Base-by-base conservation (phyloP, 2,888 invertebrate species). In the Malthinus flaveolus region DNA sequence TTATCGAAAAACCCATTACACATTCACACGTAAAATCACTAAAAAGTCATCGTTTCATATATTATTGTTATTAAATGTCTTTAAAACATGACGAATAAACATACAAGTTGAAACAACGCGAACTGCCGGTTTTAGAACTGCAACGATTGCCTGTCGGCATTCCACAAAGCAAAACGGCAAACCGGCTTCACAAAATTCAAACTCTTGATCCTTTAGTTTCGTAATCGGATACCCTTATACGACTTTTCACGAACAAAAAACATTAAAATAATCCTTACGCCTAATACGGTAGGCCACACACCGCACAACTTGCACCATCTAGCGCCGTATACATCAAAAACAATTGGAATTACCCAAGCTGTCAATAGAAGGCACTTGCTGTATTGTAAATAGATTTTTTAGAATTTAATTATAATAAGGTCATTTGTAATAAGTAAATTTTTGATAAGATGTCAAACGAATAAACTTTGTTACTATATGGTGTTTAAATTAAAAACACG, bases 161-260 rank as follows among this genome's bases (percentile, higher is more conserved):
- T 58, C 56, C 56, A 49, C 50, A 51, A 56, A 56, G 39, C 50
- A 56, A 56, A 56, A 23, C 23, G 23, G 23, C 23, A 23, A 23
- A 42, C 56, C 56, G 56, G 56, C 56, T 56, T 47, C 45, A 56
- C 47, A 37, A 51, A 56, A 47, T 51, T 56, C 51, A 50, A 56
- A 54, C 39, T 39, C 46, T 36, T 45, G 23, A 23, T 23, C 23
- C 23, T 23, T 23, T 23, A 42, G 23, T 23, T 13, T 15, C 39
- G 15, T 13, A 42, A n/a, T 23, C 5, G 39, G 13, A 13, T 13
- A 42, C 23, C 39, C 6, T 42, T 15, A 9, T 13, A 13, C 15
- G 6, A 23, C 10, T 23, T 42, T 23, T 13, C 5, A 4, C 39
- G 39, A 9, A 15, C 23, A 23, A 3, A 23, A 23, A 23, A 23